A percentile compares a stretch with the other conserved stretches of the same genome.
phyloP scores from a whole-genome alignment of 2,113 vertebrate genomes.

The Pseudonaja textilis region DNA sequence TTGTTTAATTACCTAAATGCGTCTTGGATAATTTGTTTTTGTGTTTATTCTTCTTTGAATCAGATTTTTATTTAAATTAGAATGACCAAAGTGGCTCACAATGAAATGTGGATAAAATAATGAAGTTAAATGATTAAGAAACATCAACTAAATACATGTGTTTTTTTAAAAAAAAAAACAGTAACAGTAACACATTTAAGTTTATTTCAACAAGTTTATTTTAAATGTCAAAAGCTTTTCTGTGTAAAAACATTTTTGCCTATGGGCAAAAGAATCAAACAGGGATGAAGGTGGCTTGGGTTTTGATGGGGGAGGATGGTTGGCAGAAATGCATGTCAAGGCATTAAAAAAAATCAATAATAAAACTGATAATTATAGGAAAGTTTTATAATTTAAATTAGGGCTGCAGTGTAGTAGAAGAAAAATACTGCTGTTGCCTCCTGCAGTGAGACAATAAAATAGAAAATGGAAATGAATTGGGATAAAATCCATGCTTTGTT shows the following conservation, averaged over 20 bases:
- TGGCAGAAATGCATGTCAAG: not conserved
- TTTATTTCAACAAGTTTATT: not conserved
- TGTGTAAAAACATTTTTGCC: not conserved
- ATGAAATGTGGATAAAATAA: not conserved
- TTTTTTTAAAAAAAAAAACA: not conserved
- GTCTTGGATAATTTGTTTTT: not conserved
- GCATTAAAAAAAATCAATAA: not conserved
- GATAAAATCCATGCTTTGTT: not conserved
- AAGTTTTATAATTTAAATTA: not conserved
- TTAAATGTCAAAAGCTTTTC: not conserved
- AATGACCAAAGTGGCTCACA: not conserved
- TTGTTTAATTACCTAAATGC: not conserved
- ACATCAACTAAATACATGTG: not conserved
- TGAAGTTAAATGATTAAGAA: not conserved
- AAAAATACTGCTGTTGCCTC: not conserved
- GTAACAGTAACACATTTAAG: not conserved
- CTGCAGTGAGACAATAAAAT: not conserved
- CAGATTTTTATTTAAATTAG: not conserved
- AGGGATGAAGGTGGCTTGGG: not conserved
- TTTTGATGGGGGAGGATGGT: not conserved
- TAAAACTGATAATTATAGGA: not conserved
- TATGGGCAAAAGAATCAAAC: not conserved
- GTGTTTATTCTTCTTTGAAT: not conserved
- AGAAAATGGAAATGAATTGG: not conserved
- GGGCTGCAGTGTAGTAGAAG: not conserved